Base-by-base conservation (phyloP, 2,113 vertebrate species). In the Megatriorchis doriae region DNA sequence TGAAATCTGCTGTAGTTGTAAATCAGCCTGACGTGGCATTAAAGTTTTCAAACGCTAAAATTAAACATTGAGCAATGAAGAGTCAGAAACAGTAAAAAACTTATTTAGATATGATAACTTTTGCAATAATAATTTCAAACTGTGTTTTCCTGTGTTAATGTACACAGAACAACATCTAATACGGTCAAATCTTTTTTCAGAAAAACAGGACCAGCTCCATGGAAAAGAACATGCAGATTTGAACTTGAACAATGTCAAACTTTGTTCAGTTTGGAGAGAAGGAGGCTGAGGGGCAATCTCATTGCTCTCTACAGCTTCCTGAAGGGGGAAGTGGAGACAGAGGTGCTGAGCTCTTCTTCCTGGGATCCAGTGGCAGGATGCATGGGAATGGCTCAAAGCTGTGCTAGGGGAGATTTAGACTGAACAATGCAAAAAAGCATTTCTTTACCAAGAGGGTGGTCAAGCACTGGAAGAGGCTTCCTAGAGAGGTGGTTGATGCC, bases 1-100 rank as follows among this genome's bases (percentile, higher is more conserved):
- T 59, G 98, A 97, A 52, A 99, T 98, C 50, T 98, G 97, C 92
- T 98, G 98, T 77, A 99, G 98, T 72, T 97, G 98, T 59, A 98
- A 71, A 50, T 99, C 98, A 53, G 97, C 90, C 67, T 99, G 98
- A 40, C 89, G 97, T 84, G 97, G 98, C 6, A 97, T 97, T 94
- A 98, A 93, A 61, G 68, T 97, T 96, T 97, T 98, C 90, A 99
- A 97, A 65, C 45, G 97, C 98, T 99, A 91, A 62, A 96, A 86
- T 93, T 75, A 97, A 61, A 87, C 66, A 87, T 88, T 25, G 87
- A 93, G 56, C 25, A 95, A 91, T 65, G 11, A 80, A 34, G 85
- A 71, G 59, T 79, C 88, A 96, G 50, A 90, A 84, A 84, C 32
- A 68, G 18, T 58, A 88, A 70, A 26, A 47, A 29, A 77, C 23